Percentiles rank a stretch among this genome's conserved stretches.
Conservation (phyloP, 2,113 vertebrate genomes). For the Podilymbus podiceps region DNA sequence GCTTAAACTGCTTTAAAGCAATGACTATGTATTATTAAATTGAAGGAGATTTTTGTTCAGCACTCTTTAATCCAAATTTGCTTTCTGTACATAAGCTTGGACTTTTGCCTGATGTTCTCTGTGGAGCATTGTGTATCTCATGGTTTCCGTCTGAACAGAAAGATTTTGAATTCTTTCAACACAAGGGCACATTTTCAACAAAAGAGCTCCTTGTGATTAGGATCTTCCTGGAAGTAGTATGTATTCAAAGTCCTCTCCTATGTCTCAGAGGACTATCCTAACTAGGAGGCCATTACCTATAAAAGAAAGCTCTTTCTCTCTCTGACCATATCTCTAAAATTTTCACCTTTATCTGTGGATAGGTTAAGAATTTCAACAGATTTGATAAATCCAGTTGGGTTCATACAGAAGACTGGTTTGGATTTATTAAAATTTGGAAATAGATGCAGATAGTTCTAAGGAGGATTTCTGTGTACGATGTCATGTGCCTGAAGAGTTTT, state of each 20-base stretch:
- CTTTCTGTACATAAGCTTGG: background rate
- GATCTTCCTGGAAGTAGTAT: background rate
- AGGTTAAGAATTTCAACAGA: background rate
- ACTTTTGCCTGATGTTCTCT: background rate
- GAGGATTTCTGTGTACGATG: background rate
- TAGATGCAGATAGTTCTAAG: background rate
- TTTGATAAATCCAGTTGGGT: background rate
- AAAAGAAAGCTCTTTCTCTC: background rate
- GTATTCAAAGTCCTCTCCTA: background rate
- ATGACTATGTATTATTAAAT: background rate
- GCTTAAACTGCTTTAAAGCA: background rate
- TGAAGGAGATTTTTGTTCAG: background rate
- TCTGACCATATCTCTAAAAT: background rate
- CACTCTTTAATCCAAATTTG: background rate
- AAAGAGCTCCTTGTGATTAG: background rate
- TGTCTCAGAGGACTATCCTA: background rate
- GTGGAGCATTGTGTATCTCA: background rate
- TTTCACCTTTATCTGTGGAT: background rate
- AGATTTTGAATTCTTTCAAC: background rate
- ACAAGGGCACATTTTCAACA: background rate
- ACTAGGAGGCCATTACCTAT: background rate
- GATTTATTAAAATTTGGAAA: background rate
- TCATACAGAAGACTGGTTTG: background rate
- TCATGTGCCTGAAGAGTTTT: background rate
- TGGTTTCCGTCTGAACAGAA: background rate